Evolutionary conservation across 2,113 vertebrate species (phyloP).

Genomic region (Engystomops pustulosus): DNA sequence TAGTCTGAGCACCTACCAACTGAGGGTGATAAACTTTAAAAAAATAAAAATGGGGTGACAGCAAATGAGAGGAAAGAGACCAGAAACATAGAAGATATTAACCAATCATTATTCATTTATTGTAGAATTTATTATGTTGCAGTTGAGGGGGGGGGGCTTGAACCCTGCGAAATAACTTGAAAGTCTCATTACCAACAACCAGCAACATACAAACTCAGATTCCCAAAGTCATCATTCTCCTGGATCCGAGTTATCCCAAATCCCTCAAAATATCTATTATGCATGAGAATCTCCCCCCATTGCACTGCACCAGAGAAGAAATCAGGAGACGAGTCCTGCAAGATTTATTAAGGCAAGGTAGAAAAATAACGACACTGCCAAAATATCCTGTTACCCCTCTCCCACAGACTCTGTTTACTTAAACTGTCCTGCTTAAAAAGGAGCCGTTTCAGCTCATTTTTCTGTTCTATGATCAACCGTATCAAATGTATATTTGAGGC

Average conservation of each 20-base stretch:
- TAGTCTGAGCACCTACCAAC: too few relatives aligned
- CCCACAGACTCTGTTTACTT: constrained; percentile 47
- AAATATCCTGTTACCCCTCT: constrained; percentile 55
- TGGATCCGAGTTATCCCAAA: background rate
- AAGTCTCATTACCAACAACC: background rate
- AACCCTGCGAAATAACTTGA: too few relatives aligned
- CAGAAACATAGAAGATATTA: too few relatives aligned
- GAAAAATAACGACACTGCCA: constrained; percentile 45
- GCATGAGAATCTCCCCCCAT: background rate
- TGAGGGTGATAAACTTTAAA: too few relatives aligned
- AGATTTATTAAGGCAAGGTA: constrained; percentile 47
- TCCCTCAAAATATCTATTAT: background rate
- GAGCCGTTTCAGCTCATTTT: constrained; percentile 37
- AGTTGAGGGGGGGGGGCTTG: too few relatives aligned
- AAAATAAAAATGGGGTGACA: too few relatives aligned
- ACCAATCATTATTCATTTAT: too few relatives aligned
- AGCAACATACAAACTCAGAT: background rate
- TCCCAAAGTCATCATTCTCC: background rate
- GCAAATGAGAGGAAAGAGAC: too few relatives aligned
- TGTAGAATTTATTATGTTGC: too few relatives aligned
- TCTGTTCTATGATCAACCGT: constrained; percentile 48
- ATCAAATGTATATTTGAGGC: constrained; percentile 30
- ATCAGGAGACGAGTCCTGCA: background rate
- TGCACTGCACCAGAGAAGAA: background rate
- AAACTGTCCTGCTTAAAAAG: constrained; percentile 17